These are phyloP conservation scores for Galaxea fascicularis DNA, from an alignment of 92 coral and sea anemone species.

Conservation along the genomic window DNA sequence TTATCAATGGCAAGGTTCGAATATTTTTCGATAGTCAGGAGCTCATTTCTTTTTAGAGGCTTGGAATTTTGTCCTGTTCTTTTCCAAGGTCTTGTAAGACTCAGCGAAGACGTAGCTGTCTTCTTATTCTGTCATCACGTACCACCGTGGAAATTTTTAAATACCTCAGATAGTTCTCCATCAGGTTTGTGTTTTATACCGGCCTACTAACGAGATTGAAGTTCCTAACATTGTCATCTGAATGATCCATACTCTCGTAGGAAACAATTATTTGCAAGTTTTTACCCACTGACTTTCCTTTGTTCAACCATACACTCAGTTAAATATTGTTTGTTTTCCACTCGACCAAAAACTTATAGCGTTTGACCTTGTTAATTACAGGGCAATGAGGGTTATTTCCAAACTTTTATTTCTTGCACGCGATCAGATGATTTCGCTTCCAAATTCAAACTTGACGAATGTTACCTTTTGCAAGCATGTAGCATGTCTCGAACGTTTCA, in stretches of 20 bases:
- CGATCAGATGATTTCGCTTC: not conserved
- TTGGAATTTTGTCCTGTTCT: not conserved
- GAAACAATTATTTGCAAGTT: not conserved
- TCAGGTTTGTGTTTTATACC: not conserved
- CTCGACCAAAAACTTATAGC: not conserved
- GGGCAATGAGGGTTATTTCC: not conserved
- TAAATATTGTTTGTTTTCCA: not conserved
- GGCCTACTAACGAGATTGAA: not conserved
- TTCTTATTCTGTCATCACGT: not conserved
- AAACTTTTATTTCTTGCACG: not conserved
- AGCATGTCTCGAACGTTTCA: not conserved
- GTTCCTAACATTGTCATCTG: not conserved
- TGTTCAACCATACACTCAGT: not conserved
- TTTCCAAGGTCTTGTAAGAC: not conserved
- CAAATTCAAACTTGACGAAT: no score
- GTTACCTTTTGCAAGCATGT: not conserved
- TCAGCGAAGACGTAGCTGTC: not conserved
- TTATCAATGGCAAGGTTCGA: not conserved
- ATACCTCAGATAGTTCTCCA: not conserved
- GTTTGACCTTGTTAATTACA: conserved; percentile 6
- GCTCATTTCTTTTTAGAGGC: not conserved
- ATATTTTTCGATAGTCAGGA: not conserved
- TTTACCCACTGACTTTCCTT: not conserved
- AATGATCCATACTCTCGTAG: not conserved
- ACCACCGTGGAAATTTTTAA: not conserved